A percentile compares a stretch with the other conserved stretches of the same genome.
phyloP scores from a whole-genome alignment of 2,888 invertebrate species.

The Oxystoma pomonae region DNA sequence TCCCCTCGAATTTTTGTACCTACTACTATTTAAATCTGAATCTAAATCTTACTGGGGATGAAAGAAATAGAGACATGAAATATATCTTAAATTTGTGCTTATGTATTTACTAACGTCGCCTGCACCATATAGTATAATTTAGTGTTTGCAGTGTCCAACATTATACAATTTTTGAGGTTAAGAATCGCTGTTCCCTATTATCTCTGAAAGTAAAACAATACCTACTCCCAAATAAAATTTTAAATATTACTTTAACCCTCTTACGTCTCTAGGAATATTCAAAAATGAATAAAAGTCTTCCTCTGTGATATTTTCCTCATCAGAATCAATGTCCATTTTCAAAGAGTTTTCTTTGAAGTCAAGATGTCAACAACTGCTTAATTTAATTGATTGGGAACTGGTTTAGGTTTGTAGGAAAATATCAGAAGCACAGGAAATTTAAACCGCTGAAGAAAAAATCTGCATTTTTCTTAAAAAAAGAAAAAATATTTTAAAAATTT shows the following conservation, averaged over 20 bases:
- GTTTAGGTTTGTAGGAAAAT: neutral
- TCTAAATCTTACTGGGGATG: too few species aligned
- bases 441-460: neutral
- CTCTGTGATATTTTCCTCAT: constrained; percentile 60
- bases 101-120: too few species aligned
- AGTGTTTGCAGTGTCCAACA: too few species aligned
- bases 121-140: too few species aligned
- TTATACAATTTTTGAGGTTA: constrained; percentile 4
- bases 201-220: neutral
- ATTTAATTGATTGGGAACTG: neutral
- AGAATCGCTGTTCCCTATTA: neutral
- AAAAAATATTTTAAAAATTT: too few species aligned
- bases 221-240: neutral
- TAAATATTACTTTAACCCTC: constrained; percentile 30
- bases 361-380: neutral
- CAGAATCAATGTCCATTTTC: constrained; percentile 64
- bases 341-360: neutral
- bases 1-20: too few species aligned
- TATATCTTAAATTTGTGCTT: too few species aligned
- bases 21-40: too few species aligned
- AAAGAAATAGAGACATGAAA: too few species aligned
- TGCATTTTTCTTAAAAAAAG: neutral
- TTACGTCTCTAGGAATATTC: constrained; percentile 80
- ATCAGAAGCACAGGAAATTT: neutral
- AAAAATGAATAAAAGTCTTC: constrained; percentile 88